phyloP scores from a whole-genome alignment of 2,797 vertebrate genomes.

The Merluccius polli region DNA sequence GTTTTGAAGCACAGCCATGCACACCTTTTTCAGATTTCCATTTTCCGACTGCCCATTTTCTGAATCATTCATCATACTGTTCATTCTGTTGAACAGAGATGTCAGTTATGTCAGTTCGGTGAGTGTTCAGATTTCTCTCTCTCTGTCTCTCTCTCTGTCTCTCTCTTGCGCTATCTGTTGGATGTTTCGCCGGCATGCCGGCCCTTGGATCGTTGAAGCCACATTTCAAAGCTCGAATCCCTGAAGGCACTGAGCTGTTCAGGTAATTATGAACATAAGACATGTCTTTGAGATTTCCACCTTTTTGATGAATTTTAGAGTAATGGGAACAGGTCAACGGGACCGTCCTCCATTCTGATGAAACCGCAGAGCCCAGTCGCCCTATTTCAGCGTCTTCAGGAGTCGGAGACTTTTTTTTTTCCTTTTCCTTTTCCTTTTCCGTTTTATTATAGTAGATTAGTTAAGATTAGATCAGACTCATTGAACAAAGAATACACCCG shows the following conservation, averaged over 20 bases:
- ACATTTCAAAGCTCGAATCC: constrained; percentile 13
- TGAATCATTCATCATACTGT: constrained; percentile 14
- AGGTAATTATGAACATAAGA: constrained; percentile 7
- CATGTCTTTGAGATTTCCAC: not conserved
- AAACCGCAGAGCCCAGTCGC: not conserved
- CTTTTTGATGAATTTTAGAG: not conserved
- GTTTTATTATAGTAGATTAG: no score
- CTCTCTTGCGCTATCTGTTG: not conserved
- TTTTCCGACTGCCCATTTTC: constrained; percentile 20
- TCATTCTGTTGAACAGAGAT: constrained; percentile 12
- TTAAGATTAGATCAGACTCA: not conserved
- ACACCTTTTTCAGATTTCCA: constrained; percentile 6
- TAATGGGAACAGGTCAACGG: not conserved
- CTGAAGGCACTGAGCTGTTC: not conserved
- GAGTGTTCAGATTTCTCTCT: constrained; percentile 11
- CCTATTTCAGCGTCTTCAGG: not conserved
- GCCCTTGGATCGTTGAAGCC: constrained; percentile 8
- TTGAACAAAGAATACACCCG: not conserved
- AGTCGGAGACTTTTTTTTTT: not conserved
- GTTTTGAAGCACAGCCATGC: no score
- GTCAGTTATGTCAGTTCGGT: constrained; percentile 11
- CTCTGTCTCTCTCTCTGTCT: not conserved
- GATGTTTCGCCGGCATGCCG: not conserved
- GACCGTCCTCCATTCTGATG: not conserved
- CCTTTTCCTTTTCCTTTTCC: no score